Conservation (phyloP, 2,797 vertebrate genomes). For the Cephalopachus bancanus region DNA sequence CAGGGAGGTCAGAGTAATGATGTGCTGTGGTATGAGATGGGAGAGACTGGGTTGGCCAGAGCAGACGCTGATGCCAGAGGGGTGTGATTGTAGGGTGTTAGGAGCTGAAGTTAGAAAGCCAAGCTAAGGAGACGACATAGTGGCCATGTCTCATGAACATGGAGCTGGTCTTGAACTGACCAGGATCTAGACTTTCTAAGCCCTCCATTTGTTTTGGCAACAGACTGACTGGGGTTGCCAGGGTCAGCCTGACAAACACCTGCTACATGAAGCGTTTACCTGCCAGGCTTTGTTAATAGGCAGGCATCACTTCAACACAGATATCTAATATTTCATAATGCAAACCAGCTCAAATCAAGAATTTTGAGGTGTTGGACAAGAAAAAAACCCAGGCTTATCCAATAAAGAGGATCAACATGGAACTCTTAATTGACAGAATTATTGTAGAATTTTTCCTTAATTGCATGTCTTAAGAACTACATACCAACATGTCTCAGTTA, state of each 20-base stretch:
- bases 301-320: neutral
- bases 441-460: neutral
- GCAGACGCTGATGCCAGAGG: neutral
- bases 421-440: neutral
- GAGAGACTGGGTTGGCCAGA: rapidly evolving
- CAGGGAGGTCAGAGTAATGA: rapidly evolving
- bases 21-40: rapidly evolving
- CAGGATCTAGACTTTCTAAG: neutral
- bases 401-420: neutral
- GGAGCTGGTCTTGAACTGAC: neutral
- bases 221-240: neutral
- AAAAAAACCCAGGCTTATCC: too few species aligned
- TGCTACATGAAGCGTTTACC: neutral
- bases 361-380: neutral
- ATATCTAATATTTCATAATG: neutral
- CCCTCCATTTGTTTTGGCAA: rapidly evolving
- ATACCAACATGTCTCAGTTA: neutral
- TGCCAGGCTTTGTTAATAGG: neutral
- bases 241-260: neutral
- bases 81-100: rapidly evolving
- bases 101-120: rapidly evolving
- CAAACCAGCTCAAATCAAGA: neutral
- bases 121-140: rapidly evolving
- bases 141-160: too few species aligned
- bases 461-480: neutral